phyloP scores from a whole-genome alignment of 2,888 invertebrate genomes.

The Hydropsyche betteni region DNA sequence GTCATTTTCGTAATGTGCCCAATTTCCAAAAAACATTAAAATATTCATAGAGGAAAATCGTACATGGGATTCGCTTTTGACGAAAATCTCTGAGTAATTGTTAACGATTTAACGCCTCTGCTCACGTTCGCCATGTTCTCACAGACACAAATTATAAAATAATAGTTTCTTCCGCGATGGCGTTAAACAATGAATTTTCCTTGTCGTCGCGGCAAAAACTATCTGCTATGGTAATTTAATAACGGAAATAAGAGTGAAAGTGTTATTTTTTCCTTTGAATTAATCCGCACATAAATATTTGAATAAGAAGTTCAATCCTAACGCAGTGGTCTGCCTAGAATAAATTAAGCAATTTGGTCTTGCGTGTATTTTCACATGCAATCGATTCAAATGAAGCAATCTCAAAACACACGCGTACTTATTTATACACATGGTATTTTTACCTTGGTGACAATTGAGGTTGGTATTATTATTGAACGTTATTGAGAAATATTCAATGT shows the following conservation, averaged over 20 bases:
- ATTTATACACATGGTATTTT: background rate
- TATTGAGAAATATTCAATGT: slow-evolving; percentile 15
- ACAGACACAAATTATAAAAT: slow-evolving; percentile 27
- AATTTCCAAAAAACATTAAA: too few relatives aligned
- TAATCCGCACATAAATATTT: too few relatives aligned
- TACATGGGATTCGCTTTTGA: too few relatives aligned
- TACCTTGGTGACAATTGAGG: slow-evolving; percentile 23
- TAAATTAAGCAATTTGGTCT: too few relatives aligned
- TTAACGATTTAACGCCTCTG: slow-evolving; percentile 10
- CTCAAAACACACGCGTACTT: too few relatives aligned
- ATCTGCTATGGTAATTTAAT: slow-evolving; percentile 23
- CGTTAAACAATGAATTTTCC: slow-evolving; percentile 22
- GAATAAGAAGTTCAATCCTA: too few relatives aligned
- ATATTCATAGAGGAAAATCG: too few relatives aligned
- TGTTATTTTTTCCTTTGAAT: slow-evolving; percentile 2
- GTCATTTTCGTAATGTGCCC: too few relatives aligned
- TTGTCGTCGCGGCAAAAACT: background rate
- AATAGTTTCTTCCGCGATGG: slow-evolving; percentile 13
- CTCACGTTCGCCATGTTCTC: background rate
- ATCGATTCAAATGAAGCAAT: too few relatives aligned
- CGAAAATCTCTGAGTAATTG: background rate
- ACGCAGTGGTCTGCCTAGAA: too few relatives aligned
- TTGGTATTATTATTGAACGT: background rate
- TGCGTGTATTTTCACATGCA: too few relatives aligned
- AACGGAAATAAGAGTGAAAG: slow-evolving; percentile 29